Evolutionary conservation across 2,888 invertebrate genomes (phyloP), one percentile per base, ranked within the genome.

Genomic region (Amphipoea oculea): DNA sequence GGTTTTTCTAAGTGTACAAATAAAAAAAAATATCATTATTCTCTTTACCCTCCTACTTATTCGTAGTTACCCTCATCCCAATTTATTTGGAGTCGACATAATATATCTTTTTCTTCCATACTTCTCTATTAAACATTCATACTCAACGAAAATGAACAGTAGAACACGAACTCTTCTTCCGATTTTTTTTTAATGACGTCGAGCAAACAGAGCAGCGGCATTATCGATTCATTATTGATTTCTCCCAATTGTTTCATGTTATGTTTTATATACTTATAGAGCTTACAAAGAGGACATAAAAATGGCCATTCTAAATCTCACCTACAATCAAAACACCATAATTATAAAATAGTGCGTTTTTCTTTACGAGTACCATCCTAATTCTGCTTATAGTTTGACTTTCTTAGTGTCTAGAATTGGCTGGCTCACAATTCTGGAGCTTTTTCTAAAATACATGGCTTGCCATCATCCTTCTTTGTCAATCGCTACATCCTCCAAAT

Each of bases 401-500:
- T 60, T n/a, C 4, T 29, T 29, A 17, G 23, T 29, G 5, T 17
- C 29, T 3, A 17, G 9, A 12, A 17, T 20, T 42, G 12, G 7
- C 7, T 2, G 23, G 23, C 7, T n/a, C 12, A n/a, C n/a, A 60
- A 60, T n/a, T 60, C n/a, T 12, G 1, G 2, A 29, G 60, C 4
- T 60, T 57, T 11, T 57, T 57, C 57, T 57, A 3, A 23, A 57
- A 6, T 14, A 62, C 5, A 29, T 62, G 6, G 0, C 57, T 6
- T 36, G 17, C 2, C 40, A 12, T 42, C 42, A 12, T 5, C 45
- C 9, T 17, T 23, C 2, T 12, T 0, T 2, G 3, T 17, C 73
- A 79, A 75, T 54, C 93, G 91, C 93, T 86, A 5, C 4, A 77
- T 79, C 89, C 86, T 57, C 17, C 66, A 54, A 17, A 73, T 90